These are phyloP conservation scores for Vicugna pacos DNA, from an alignment of 2,113 vertebrate genomes.

Conservation along the genomic window DNA sequence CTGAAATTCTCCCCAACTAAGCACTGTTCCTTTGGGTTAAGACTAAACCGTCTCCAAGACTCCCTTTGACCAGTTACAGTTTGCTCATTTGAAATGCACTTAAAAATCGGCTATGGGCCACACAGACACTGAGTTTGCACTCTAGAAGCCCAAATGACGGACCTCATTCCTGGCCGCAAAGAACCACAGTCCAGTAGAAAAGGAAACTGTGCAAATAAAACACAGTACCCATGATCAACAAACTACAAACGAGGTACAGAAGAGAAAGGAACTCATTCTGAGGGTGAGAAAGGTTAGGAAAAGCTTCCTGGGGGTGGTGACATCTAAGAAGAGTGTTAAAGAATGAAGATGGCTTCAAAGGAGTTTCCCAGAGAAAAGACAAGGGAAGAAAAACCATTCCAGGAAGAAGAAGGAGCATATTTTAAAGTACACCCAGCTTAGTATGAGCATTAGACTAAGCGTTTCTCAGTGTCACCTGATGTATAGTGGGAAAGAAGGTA, in stretches of 20 bases:
- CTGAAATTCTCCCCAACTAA: background rate
- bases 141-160: background rate
- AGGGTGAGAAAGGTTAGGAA: background rate
- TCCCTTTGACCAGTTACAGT: background rate
- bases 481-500: background rate
- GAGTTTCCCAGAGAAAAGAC: background rate
- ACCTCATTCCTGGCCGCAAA: background rate
- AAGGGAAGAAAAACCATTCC: background rate
- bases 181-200: background rate
- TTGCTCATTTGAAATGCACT: background rate
- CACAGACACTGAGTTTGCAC: background rate
- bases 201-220: background rate
- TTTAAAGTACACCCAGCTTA: background rate
- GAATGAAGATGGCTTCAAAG: background rate
- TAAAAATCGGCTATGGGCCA: background rate
- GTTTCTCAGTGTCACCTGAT: background rate
- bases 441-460: background rate
- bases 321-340: background rate
- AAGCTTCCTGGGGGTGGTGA: background rate
- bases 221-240: background rate
- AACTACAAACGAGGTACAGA: background rate
- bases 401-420: background rate
- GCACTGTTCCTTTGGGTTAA: slow-evolving; percentile 7
- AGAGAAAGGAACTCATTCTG: background rate
- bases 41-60: background rate